Percentiles rank a stretch among this genome's conserved stretches.
Conservation (phyloP, 2,888 invertebrate genomes). For the Plebejus argus region DNA sequence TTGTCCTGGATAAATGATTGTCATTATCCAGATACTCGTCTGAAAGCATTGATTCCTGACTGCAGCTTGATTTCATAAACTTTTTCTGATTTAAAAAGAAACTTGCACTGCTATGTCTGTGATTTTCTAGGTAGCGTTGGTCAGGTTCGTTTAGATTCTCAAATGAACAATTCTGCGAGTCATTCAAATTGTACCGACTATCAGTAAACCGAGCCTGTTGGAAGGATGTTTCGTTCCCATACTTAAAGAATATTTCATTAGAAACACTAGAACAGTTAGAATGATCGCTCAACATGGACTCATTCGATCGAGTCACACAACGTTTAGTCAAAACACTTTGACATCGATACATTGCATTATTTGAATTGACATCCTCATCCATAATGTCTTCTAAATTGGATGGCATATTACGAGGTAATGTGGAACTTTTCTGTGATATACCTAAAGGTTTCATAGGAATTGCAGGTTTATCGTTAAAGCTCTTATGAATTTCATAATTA, state of each 20-base stretch:
- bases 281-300: constrained; percentile 75
- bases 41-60: constrained; percentile 89
- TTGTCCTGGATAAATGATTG: constrained; percentile 82
- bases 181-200: constrained; percentile 72
- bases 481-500: constrained; percentile 87
- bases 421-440: constrained; percentile 72
- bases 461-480: constrained; percentile 61
- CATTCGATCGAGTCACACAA: constrained; percentile 82
- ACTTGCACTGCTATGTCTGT: constrained; percentile 87
- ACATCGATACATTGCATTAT: constrained; percentile 70
- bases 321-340: constrained; percentile 76
- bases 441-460: constrained; percentile 66
- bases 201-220: constrained; percentile 70
- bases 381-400: constrained; percentile 76
- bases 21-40: constrained; percentile 83
- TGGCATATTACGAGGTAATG: constrained; percentile 76
- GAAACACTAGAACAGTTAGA: constrained; percentile 76
- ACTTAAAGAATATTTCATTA: constrained; percentile 76
- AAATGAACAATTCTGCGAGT: constrained; percentile 72
- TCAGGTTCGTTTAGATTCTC: constrained; percentile 70
- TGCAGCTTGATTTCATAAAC: constrained; percentile 82
- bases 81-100: constrained; percentile 88
- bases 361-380: constrained; percentile 71
- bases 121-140: constrained; percentile 75
- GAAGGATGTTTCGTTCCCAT: constrained; percentile 74